Conservation (phyloP, 2,113 vertebrate species). For the Daboia siamensis region DNA sequence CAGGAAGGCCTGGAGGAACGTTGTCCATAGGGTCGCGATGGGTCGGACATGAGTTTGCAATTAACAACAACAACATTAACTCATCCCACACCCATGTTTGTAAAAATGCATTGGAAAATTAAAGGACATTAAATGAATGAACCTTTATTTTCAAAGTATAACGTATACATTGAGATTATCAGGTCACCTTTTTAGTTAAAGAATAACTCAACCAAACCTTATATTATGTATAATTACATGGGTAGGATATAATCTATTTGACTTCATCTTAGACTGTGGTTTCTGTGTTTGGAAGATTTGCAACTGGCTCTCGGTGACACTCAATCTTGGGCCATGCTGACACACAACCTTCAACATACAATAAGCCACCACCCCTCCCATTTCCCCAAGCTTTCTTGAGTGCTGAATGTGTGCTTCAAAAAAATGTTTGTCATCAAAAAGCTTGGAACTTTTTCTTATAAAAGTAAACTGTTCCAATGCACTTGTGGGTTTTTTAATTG, state of each 20-base stretch:
- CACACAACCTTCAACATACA: not conserved
- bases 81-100: not conserved
- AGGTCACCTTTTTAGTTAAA: not conserved
- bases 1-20: too few species aligned
- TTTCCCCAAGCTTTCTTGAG: not conserved
- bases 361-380: not conserved
- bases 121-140: not conserved
- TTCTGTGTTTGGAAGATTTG: not conserved
- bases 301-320: not conserved
- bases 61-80: not conserved
- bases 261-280: not conserved
- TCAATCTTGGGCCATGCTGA: not conserved
- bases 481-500: not conserved
- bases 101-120: not conserved
- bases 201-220: not conserved
- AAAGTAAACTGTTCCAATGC: not conserved
- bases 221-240: not conserved
- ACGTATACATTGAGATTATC: not conserved
- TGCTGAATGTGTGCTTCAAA: not conserved
- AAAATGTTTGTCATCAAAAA: not conserved
- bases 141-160: too few species aligned
- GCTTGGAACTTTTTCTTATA: not conserved
- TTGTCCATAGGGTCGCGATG: too few species aligned
- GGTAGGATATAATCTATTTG: not conserved
- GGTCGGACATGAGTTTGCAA: too few species aligned